These are phyloP conservation scores for Leuciscus idus DNA, from an alignment of 2,113 vertebrate species.

Conservation along the genomic window DNA sequence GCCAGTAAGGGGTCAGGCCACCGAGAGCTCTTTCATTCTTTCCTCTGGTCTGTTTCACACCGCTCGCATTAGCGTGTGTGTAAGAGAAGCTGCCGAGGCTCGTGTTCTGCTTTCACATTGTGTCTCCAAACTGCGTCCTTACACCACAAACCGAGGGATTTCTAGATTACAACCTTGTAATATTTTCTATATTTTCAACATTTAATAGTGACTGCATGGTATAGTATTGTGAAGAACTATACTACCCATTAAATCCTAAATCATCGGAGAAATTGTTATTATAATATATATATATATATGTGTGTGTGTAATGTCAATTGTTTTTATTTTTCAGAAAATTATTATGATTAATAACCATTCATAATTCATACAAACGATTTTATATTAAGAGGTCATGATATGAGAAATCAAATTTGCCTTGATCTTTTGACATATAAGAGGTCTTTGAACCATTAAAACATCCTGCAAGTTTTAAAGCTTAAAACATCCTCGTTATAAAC, in stretches of 20 bases:
- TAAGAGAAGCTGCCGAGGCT: background rate
- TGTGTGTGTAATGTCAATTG: too few species aligned
- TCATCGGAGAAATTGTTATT: background rate
- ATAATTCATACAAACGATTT: too few species aligned
- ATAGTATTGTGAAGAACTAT: background rate
- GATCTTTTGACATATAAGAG: too few species aligned
- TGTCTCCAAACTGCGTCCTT: background rate
- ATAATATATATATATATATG: too few species aligned
- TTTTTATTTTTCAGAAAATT: too few species aligned
- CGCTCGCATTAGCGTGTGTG: slow-evolving; percentile 15
- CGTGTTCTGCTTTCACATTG: background rate
- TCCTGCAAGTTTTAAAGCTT: too few species aligned
- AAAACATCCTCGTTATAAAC: too few species aligned
- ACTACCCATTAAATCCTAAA: background rate
- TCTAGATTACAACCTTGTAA: background rate
- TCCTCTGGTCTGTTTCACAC: slow-evolving; percentile 28
- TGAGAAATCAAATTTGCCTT: too few species aligned
- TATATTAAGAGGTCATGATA: too few species aligned
- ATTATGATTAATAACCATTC: too few species aligned
- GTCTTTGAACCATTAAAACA: too few species aligned
- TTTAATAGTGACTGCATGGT: background rate
- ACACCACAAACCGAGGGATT: background rate
- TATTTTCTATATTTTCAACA: background rate
- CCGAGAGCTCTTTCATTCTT: slow-evolving; percentile 9
- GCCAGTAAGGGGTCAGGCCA: background rate